These are phyloP conservation scores for Rallus limicola DNA, from an alignment of 2,113 vertebrate species.

Conservation along the genomic window DNA sequence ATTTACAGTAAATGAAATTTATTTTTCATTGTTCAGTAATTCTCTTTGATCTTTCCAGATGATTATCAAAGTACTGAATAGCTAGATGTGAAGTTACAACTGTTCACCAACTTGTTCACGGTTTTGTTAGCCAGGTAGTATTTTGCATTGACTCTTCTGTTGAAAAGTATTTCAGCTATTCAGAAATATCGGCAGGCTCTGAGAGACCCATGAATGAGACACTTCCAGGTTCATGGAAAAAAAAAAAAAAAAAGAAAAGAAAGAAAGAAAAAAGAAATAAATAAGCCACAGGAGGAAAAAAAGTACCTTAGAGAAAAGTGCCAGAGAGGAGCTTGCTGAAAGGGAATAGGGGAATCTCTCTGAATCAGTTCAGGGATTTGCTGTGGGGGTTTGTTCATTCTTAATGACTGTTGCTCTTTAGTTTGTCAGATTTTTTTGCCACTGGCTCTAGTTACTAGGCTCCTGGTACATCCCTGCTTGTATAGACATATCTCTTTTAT, in stretches of 20 bases:
- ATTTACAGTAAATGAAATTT: background rate
- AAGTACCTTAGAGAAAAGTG: background rate
- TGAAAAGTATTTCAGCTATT: background rate
- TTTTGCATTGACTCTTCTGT: background rate
- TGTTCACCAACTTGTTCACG: background rate
- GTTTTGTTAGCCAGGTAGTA: background rate
- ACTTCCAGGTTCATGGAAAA: background rate
- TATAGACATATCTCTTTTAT: background rate
- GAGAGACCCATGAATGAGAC: background rate
- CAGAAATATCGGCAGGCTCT: background rate
- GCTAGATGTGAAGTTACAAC: background rate
- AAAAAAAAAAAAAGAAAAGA: background rate
- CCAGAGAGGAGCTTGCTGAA: background rate
- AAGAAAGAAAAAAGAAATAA: background rate
- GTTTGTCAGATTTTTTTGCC: background rate
- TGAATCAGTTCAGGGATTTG: background rate
- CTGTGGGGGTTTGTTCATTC: accelerated
- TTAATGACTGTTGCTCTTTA: background rate
- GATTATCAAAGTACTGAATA: background rate
- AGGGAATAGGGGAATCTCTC: background rate
- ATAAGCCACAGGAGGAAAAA: background rate
- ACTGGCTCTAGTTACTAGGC: background rate
- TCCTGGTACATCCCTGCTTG: background rate
- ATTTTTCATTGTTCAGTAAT: background rate
- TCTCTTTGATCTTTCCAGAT: background rate